Evolutionary conservation across 2,888 invertebrate species (phyloP).

Genomic region (Thymelicus lineola): DNA sequence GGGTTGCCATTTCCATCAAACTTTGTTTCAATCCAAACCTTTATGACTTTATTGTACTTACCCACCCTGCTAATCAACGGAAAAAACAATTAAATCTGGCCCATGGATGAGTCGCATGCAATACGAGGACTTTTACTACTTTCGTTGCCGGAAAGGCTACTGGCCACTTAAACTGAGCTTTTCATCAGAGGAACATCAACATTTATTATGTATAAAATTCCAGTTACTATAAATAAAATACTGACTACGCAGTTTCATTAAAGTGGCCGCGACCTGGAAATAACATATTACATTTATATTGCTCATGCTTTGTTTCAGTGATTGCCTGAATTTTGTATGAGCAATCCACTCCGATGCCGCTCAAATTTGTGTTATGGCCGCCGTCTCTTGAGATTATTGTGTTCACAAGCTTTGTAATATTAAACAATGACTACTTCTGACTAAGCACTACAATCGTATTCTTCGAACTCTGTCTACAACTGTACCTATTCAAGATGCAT

Average conservation of each 20-base stretch:
- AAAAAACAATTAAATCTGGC: too few species aligned
- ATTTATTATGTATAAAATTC: too few species aligned
- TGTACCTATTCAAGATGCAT: background rate
- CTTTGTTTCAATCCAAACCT: too few species aligned
- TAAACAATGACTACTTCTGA: background rate
- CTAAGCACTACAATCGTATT: background rate
- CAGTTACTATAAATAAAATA: too few species aligned
- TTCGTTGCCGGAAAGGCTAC: too few species aligned
- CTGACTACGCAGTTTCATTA: background rate
- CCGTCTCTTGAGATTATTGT: background rate
- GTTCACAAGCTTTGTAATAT: background rate
- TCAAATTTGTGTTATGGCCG: slow-evolving; percentile 3
- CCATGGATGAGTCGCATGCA: too few species aligned
- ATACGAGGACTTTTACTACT: too few species aligned
- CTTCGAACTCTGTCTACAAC: background rate
- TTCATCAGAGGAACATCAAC: too few species aligned
- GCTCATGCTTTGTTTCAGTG: slow-evolving; percentile 1
- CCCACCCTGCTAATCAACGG: too few species aligned
- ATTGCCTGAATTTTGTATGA: slow-evolving; percentile 23
- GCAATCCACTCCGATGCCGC: slow-evolving; percentile 12
- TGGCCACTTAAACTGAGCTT: too few species aligned
- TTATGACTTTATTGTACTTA: too few species aligned
- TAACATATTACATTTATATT: background rate
- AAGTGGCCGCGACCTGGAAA: background rate
- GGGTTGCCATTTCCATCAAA: too few species aligned